Conservation (phyloP, 2,888 invertebrate species). For the Glomeris marginata region DNA sequence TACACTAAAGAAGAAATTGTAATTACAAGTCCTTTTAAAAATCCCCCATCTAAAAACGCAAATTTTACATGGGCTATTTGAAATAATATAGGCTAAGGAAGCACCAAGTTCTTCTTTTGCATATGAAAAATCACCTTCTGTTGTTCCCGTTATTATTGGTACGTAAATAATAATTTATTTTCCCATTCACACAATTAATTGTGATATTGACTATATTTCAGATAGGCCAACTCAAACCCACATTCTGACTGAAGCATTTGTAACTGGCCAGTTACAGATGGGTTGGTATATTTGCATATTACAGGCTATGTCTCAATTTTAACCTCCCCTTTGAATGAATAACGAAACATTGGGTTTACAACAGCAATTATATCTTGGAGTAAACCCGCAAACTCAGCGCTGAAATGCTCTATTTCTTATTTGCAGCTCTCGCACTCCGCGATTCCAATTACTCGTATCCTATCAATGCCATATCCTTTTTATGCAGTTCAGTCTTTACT, state of each 20-base stretch:
- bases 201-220: not conserved
- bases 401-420: no score
- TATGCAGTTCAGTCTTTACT: not conserved
- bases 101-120: constrained; percentile 17
- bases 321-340: no score
- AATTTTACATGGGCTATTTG: no score
- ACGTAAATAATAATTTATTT: not conserved
- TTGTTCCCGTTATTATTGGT: constrained; percentile 16
- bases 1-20: constrained; percentile 18
- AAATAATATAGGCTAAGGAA: constrained; percentile 15
- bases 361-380: no score
- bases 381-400: no score
- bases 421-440: no score
- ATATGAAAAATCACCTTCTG: constrained; percentile 15
- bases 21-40: not conserved
- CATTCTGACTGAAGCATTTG: no score
- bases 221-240: no score
- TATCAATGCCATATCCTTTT: not conserved
- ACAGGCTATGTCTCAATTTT: no score
- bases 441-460: not conserved
- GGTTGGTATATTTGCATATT: no score
- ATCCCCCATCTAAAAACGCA: not conserved
- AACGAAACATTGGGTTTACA: no score
- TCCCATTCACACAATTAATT: not conserved
- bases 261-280: no score